These are phyloP conservation scores for Listronotus oregonensis DNA, from an alignment of 1,140 invertebrate species.

Conservation along the genomic window DNA sequence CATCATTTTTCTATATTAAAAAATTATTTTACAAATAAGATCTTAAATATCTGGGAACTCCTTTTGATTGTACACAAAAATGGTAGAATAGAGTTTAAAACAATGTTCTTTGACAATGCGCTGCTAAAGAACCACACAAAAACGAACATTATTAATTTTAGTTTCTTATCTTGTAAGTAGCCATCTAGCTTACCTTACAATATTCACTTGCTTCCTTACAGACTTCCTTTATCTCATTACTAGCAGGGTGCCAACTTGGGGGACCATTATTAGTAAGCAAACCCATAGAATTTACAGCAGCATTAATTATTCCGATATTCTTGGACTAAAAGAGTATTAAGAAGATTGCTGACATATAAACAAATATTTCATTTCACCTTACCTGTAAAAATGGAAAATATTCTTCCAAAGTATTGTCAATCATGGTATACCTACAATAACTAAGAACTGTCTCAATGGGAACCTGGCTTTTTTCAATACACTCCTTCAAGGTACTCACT, in stretches of 20 bases:
- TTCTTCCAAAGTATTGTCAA: slow-evolving; percentile 76
- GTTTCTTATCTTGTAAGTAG: not conserved
- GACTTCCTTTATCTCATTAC: slow-evolving; percentile 67
- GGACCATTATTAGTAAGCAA: slow-evolving; percentile 77
- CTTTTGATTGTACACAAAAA: no score
- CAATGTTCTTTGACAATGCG: no score
- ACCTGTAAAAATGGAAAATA: slow-evolving; percentile 80
- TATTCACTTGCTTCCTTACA: slow-evolving; percentile 65
- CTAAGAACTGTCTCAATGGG: slow-evolving; percentile 75
- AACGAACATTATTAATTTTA: no score
- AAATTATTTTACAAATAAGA: not conserved
- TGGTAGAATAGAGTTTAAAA: no score
- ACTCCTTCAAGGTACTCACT: slow-evolving; percentile 73
- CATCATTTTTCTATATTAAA: slow-evolving; percentile 60
- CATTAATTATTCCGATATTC: slow-evolving; percentile 79
- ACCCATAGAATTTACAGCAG: slow-evolving; percentile 79
- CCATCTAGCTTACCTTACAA: slow-evolving; percentile 63
- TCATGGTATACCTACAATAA: slow-evolving; percentile 79
- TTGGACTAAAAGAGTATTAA: slow-evolving; percentile 37
- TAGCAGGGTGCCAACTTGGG: slow-evolving; percentile 83
- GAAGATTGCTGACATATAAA: not conserved
- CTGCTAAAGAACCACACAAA: no score
- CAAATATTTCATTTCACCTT: slow-evolving; percentile 20
- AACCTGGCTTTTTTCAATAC: slow-evolving; percentile 69
- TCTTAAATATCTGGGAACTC: no score